Evolutionary conservation across 2,888 invertebrate genomes (phyloP).

Genomic region (Xylota sylvarum): DNA sequence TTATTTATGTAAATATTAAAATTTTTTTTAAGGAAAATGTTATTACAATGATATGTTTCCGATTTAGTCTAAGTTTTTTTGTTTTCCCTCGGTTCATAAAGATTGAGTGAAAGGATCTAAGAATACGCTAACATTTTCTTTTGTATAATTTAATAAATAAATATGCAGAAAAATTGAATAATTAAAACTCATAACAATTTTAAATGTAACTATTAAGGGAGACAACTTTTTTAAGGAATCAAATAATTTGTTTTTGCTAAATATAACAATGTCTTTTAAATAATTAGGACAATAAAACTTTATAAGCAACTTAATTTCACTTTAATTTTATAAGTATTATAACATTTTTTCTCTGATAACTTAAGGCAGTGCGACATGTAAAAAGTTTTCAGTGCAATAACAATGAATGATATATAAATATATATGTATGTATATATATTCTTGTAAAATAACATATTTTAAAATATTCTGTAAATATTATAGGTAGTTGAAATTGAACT

Average conservation of each 20-base stretch:
- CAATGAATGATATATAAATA: conserved; percentile 27
- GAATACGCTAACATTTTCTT: background rate
- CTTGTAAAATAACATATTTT: conserved; percentile 18
- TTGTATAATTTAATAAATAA: background rate
- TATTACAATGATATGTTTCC: conserved; percentile 1
- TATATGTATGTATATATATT: background rate
- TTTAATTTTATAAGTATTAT: background rate
- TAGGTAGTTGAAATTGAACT: conserved; percentile 8
- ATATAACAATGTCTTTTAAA: conserved; percentile 5
- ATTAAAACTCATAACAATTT: background rate
- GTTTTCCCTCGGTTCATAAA: background rate
- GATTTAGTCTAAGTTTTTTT: background rate
- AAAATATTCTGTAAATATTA: conserved; percentile 37
- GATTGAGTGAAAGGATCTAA: background rate
- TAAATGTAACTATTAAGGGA: background rate
- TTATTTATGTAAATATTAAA: background rate
- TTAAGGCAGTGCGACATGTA: conserved; percentile 62
- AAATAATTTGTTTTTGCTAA: background rate
- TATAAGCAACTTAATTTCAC: conserved; percentile 7
- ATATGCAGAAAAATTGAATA: background rate
- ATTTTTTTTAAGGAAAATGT: background rate
- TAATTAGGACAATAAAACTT: conserved; percentile 6
- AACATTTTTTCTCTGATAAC: conserved; percentile 15
- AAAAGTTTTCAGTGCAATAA: conserved; percentile 64
- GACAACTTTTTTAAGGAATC: background rate